A percentile compares a stretch with the other conserved stretches of the same genome.
Conservation (phyloP, 1,140 invertebrate species). For the Stenopsyche tienmushanensis region DNA sequence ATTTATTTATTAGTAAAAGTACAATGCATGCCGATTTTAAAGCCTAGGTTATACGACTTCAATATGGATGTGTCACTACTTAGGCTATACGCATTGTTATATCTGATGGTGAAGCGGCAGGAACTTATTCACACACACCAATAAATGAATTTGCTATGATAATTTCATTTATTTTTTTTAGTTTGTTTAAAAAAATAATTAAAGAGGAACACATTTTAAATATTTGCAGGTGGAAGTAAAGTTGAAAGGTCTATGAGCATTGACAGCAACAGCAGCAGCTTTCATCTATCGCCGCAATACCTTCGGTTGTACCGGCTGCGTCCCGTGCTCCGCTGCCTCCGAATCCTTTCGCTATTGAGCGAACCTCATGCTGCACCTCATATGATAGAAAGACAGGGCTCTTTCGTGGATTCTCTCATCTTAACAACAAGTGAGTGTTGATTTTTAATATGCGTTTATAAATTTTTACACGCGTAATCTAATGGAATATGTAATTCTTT, state of each 20-base stretch:
- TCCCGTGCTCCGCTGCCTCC: slow-evolving; percentile 56
- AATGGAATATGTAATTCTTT: no score
- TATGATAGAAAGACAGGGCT: slow-evolving; percentile 91
- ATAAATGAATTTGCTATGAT: no score
- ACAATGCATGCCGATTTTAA: no score
- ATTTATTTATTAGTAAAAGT: no score
- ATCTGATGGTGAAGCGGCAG: no score
- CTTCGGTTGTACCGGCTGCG: slow-evolving; percentile 34
- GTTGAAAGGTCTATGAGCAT: slow-evolving; percentile 28
- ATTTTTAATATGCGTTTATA: background rate
- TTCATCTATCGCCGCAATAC: slow-evolving; percentile 17
- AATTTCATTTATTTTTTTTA: no score
- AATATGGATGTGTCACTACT: no score
- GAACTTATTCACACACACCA: no score
- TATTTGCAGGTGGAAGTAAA: slow-evolving; percentile 44
- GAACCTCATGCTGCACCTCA: slow-evolving; percentile 92
- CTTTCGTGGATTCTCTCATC: slow-evolving; percentile 78
- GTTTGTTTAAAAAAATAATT: no score
- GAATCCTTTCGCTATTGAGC: slow-evolving; percentile 93
- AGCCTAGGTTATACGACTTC: no score
- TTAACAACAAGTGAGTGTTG: slow-evolving; percentile 54
- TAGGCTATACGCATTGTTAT: no score
- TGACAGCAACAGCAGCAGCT: slow-evolving; percentile 3
- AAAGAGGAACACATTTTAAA: no score
- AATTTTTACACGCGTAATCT: background rate